Conservation (phyloP, 2,797 vertebrate species). For the Ptychobarbus kaznakovi region DNA sequence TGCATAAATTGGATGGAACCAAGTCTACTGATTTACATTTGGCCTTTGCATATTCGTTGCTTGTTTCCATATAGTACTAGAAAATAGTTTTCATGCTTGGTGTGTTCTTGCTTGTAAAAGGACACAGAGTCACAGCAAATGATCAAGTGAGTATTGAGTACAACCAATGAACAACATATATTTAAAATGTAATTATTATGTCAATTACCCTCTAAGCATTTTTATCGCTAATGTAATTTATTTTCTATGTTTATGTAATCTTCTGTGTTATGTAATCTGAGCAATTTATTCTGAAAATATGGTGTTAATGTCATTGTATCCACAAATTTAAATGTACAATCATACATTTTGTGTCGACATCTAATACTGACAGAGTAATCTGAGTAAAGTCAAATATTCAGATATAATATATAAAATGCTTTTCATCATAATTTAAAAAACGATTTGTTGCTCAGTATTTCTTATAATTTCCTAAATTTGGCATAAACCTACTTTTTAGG, state of each 20-base stretch:
- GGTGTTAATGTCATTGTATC: neutral
- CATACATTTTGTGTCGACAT: neutral
- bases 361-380: neutral
- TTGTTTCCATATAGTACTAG: conserved; percentile 1
- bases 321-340: neutral
- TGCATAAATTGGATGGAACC: neutral
- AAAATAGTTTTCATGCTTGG: neutral
- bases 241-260: neutral
- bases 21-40: conserved; percentile 17
- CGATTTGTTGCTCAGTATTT: neutral
- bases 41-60: conserved; percentile 28
- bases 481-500: neutral
- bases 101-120: neutral
- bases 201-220: neutral
- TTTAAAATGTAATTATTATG: neutral
- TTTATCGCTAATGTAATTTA: neutral
- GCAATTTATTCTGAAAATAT: neutral
- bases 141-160: neutral
- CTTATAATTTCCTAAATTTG: neutral
- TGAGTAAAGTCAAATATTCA: neutral
- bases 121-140: neutral
- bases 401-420: neutral
- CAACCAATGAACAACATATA: neutral
- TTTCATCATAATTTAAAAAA: neutral
- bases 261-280: neutral